Percentiles rank a stretch among this genome's conserved stretches.
Conservation (phyloP, 2,113 vertebrate genomes). For the Tetrax tetrax region DNA sequence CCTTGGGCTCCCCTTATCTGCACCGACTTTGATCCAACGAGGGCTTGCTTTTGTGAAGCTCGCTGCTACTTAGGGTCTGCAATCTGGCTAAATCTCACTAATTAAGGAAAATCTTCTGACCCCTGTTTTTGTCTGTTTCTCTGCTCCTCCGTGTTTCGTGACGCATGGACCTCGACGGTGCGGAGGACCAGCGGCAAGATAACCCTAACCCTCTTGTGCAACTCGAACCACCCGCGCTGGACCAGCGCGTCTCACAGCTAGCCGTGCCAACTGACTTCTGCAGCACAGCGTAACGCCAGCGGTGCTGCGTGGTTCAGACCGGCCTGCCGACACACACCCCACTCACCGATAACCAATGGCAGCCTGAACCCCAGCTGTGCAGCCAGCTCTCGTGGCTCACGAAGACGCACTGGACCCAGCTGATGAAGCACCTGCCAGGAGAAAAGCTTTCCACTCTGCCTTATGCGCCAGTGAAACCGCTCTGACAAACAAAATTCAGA, state of each 20-base stretch:
- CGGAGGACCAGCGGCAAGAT: background rate
- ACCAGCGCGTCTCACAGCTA: background rate
- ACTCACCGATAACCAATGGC: no score
- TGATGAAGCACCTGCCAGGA: no score
- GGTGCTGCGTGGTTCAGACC: rapidly evolving
- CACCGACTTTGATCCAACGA: slow-evolving; percentile 79
- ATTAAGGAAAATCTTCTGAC: slow-evolving; percentile 73
- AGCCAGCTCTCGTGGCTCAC: background rate
- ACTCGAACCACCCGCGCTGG: rapidly evolving
- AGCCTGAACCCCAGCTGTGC: background rate
- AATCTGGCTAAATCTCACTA: slow-evolving; percentile 76
- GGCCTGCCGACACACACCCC: rapidly evolving
- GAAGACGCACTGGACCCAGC: background rate
- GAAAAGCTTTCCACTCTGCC: background rate
- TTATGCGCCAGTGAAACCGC: background rate
- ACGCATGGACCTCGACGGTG: background rate
- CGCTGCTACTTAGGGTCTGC: slow-evolving; percentile 71
- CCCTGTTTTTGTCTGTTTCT: background rate
- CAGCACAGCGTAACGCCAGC: no score
- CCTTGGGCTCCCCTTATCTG: slow-evolving; percentile 84
- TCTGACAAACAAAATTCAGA: background rate
- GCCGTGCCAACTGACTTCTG: background rate
- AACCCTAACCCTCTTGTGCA: background rate
- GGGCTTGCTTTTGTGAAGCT: slow-evolving; percentile 71
- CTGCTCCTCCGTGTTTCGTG: background rate